Evolutionary conservation across 2,888 invertebrate species (phyloP).

Genomic region (Dastarcus helophoroides): DNA sequence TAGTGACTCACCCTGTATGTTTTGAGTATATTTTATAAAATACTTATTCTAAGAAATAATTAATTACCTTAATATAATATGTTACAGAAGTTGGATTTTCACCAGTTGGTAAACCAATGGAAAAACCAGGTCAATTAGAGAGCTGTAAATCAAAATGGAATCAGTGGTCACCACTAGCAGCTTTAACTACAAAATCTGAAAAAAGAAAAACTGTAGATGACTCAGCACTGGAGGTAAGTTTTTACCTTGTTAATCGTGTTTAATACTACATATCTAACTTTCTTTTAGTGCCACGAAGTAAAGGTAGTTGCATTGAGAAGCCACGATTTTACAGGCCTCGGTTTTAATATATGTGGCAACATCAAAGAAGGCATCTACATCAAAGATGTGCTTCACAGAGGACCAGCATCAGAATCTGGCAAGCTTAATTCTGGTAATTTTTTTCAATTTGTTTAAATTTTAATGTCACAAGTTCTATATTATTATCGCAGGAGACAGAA

Average conservation of each 20-base stretch:
- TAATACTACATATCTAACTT: constrained; percentile 5
- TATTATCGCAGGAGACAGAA: constrained; percentile 63
- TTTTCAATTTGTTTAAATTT: constrained; percentile 1
- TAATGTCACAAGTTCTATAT: not conserved
- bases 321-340: constrained; percentile 79
- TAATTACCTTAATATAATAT: constrained; percentile 2
- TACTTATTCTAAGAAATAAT: no score
- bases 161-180: constrained; percentile 38
- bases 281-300: constrained; percentile 43
- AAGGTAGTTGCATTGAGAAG: constrained; percentile 66
- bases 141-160: constrained; percentile 34
- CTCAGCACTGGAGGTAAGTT: constrained; percentile 42
- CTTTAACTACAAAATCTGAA: constrained; percentile 34
- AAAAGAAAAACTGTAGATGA: constrained; percentile 47
- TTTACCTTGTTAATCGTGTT: no score
- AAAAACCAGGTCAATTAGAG: constrained; percentile 18
- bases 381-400: constrained; percentile 74
- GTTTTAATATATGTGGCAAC: constrained; percentile 81
- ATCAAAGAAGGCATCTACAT: constrained; percentile 83
- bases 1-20: no score
- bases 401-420: constrained; percentile 80
- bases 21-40: no score
- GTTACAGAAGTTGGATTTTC: constrained; percentile 34
- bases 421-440: constrained; percentile 63
- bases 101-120: constrained; percentile 26